Evolutionary conservation across 1,140 invertebrate genomes (phyloP).

Genomic region (Listronotus bonariensis): DNA sequence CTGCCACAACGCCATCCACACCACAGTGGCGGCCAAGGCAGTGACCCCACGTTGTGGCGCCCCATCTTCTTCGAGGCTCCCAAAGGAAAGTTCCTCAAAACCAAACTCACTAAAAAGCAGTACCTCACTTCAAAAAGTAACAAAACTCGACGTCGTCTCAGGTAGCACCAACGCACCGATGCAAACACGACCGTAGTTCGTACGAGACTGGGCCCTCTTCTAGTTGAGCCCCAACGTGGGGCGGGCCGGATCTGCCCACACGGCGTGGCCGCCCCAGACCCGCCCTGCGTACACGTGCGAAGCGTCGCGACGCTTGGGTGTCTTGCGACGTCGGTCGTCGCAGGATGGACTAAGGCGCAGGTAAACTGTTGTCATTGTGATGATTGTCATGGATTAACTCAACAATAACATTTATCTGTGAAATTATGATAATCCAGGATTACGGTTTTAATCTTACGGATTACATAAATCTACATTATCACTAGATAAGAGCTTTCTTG

Average conservation of each 20-base stretch:
- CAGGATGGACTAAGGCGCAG: background rate
- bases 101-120: slow-evolving; percentile 3
- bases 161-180: slow-evolving; percentile 9
- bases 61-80: slow-evolving; percentile 5
- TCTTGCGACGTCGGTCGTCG: slow-evolving; percentile 6
- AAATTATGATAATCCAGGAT: too few relatives aligned
- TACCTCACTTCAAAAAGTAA: slow-evolving; percentile 10
- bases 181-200: slow-evolving; percentile 10
- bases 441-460: too few relatives aligned
- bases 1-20: slow-evolving; percentile 14
- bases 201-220: slow-evolving; percentile 18
- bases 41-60: slow-evolving; percentile 16
- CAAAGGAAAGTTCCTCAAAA: too few relatives aligned
- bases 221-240: slow-evolving; percentile 7
- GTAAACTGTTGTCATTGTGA: background rate
- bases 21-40: slow-evolving; percentile 10
- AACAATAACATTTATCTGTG: background rate
- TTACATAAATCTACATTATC: too few relatives aligned
- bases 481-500: too few relatives aligned
- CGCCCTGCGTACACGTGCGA: slow-evolving; percentile 13
- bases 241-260: slow-evolving; percentile 24
- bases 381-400: too few relatives aligned
- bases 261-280: slow-evolving; percentile 7
- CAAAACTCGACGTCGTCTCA: slow-evolving; percentile 5
- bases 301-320: slow-evolving; percentile 21